Evolutionary conservation across 2,888 invertebrate genomes (phyloP).

Genomic region (Himalopsyche anomala): DNA sequence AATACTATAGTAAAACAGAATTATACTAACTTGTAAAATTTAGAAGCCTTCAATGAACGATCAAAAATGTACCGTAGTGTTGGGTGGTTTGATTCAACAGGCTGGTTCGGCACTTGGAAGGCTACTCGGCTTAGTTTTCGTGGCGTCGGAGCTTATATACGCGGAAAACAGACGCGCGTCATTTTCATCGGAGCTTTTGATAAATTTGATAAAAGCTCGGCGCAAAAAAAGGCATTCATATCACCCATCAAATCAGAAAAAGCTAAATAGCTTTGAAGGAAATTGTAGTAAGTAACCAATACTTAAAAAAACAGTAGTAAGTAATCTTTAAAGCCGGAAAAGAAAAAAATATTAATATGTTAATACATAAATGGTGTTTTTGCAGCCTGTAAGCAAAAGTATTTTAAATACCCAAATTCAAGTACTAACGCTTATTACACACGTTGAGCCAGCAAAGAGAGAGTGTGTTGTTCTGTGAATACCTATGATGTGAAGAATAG

Average conservation of each 20-base stretch:
- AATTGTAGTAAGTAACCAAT: too few species aligned
- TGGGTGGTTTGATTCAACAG: slow-evolving; percentile 24
- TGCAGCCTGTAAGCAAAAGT: too few species aligned
- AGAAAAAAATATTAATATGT: too few species aligned
- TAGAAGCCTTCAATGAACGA: not conserved
- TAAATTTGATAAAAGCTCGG: not conserved
- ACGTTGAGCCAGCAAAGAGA: too few species aligned
- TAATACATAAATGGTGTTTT: too few species aligned
- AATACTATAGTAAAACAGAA: not conserved
- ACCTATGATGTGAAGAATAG: too few species aligned
- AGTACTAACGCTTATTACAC: too few species aligned
- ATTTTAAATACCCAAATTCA: too few species aligned
- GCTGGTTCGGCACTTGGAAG: slow-evolving; percentile 18
- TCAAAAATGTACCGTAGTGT: not conserved
- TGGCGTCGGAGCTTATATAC: slow-evolving; percentile 6
- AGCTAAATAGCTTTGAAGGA: too few species aligned
- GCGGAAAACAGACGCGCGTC: slow-evolving; percentile 36
- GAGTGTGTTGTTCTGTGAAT: too few species aligned
- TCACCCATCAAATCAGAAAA: not conserved
- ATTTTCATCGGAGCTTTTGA: not conserved
- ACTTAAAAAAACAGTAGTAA: too few species aligned
- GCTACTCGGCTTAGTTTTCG: slow-evolving; percentile 23
- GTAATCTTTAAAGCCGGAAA: too few species aligned
- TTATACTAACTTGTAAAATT: slow-evolving; percentile 6
- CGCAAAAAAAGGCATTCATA: not conserved